phyloP scores from a whole-genome alignment of 2,888 invertebrate genomes.

The Lycocerus yunnanus region DNA sequence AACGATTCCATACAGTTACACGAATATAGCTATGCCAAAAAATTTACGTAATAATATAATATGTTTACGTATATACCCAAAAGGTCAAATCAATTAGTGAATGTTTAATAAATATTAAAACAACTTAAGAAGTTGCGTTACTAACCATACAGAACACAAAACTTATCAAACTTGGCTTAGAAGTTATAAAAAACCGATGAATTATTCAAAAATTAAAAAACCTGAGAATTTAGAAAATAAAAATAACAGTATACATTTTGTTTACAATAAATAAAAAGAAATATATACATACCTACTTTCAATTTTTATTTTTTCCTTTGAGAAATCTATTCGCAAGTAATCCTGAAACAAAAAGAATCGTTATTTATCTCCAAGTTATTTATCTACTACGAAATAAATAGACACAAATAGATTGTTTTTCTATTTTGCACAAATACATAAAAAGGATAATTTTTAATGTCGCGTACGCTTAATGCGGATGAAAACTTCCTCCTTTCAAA shows the following conservation, averaged over 20 bases:
- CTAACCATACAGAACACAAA: not conserved
- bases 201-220: not conserved
- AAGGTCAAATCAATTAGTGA: slow-evolving; percentile 4
- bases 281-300: not conserved
- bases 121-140: not conserved
- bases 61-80: not conserved
- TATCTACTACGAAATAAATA: not conserved
- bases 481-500: slow-evolving; percentile 14
- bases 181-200: not conserved
- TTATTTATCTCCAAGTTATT: not conserved
- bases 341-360: not conserved
- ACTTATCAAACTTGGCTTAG: not conserved
- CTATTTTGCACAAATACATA: not conserved
- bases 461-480: not conserved
- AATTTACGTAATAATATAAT: slow-evolving; percentile 5
- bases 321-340: not conserved
- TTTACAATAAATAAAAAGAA: not conserved
- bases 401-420: not conserved
- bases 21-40: not conserved
- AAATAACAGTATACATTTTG: not conserved
- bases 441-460: slow-evolving; percentile 9
- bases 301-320: not conserved
- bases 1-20: not conserved
- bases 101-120: not conserved
- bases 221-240: not conserved